Evolutionary conservation across 2,888 invertebrate species (phyloP), one percentile per base, ranked within the genome.

Genomic region (Temnothorax unifasciatus): DNA sequence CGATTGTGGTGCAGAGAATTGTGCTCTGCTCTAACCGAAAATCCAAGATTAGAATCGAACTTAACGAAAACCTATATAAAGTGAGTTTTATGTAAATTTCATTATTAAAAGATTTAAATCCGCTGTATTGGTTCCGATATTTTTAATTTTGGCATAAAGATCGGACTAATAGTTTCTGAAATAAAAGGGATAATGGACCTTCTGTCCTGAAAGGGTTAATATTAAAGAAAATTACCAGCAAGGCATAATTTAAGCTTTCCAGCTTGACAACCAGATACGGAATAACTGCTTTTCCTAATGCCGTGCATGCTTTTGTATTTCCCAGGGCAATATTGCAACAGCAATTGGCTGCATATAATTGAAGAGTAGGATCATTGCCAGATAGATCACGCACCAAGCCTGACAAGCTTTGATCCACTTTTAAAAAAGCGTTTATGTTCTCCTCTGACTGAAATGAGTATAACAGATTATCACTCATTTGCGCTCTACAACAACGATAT

Each of bases 281-380:
- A 0, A 95, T 95, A 0, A 95, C 94, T 1, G 95, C 94, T 91
- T 95, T 96, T 0, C 95, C 95, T 0, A 96, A 81, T 0, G 94
- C 86, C 0, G 90, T 73, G 75, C 96, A 95, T 0, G 95, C 94
- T 79, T 95, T 95, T 0, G 89, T 41, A 87, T 96, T 95, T 0
- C 96, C 96, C 0, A 96, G 93, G 0, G 96, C 95, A 74, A 96
- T 92, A 92, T 96, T 96, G 87, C 96, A 96, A 73, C 95, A 95
- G 88, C 96, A 96, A 29, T 95, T 95, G 0, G 95, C 95, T 0
- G 96, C 96, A 2, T 94, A 94, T 59, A 95, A 92, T 90, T 96
- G 96, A 64, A 95, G 93, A n/a, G 91, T 94, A 2, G 95, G 94
- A 86, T 96, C 95, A n/a, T 91, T 91, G 69, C 96, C 96, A 95